Evolutionary conservation across 2,113 vertebrate species (phyloP).

Genomic region (Synchiropus splendidus): DNA sequence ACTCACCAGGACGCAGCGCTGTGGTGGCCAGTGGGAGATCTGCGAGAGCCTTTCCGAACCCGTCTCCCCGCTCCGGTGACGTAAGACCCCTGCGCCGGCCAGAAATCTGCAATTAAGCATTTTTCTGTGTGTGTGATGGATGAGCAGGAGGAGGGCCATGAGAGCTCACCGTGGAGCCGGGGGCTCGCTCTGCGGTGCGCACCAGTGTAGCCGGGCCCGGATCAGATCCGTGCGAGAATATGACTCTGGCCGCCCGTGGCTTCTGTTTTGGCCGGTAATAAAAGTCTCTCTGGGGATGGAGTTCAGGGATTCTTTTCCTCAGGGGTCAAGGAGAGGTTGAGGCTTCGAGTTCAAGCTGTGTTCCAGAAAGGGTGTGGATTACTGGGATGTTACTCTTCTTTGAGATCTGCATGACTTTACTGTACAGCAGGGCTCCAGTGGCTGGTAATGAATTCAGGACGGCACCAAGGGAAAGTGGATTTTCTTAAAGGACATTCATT

Average conservation of each 20-base stretch:
- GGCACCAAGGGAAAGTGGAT: too few relatives aligned
- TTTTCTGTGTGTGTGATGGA: slow-evolving; percentile 59
- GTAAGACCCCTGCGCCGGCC: slow-evolving; percentile 38
- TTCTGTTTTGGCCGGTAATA: slow-evolving; percentile 59
- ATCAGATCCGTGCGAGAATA: slow-evolving; percentile 56
- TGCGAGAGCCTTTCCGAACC: slow-evolving; percentile 50
- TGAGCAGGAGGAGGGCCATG: slow-evolving; percentile 48
- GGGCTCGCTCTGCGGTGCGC: slow-evolving; percentile 35
- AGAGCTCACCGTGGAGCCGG: slow-evolving; percentile 31
- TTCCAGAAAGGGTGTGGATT: slow-evolving; percentile 50
- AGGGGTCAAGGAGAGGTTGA: slow-evolving; percentile 61
- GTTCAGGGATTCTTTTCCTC: slow-evolving; percentile 53
- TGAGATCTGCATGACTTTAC: slow-evolving; percentile 23
- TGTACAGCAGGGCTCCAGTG: slow-evolving; percentile 19
- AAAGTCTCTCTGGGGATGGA: slow-evolving; percentile 57
- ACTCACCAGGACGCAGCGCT: slow-evolving; percentile 48
- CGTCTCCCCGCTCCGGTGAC: slow-evolving; percentile 48
- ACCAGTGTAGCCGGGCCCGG: slow-evolving; percentile 45
- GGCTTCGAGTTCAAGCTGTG: slow-evolving; percentile 49
- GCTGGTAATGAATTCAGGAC: background rate
- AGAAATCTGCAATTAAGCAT: slow-evolving; percentile 59
- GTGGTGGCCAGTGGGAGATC: slow-evolving; percentile 33
- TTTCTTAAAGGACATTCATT: too few relatives aligned
- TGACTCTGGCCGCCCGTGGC: slow-evolving; percentile 53
- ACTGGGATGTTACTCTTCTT: slow-evolving; percentile 40